These are phyloP conservation scores for Torymus tubicola DNA, from an alignment of 2,888 invertebrate genomes.

Conservation along the genomic window DNA sequence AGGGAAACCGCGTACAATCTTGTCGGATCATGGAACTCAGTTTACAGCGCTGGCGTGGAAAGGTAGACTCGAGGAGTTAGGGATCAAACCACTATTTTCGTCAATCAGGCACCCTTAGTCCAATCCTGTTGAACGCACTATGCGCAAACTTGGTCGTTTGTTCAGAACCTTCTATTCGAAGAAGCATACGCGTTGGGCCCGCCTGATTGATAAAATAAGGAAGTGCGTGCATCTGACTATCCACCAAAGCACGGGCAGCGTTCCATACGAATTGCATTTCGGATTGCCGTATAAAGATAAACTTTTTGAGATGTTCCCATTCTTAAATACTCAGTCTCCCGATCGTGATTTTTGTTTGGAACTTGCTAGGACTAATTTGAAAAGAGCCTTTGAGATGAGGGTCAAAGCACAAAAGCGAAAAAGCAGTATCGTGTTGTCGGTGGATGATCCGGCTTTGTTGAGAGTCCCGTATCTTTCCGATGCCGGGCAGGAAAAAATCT, in stretches of 20 bases:
- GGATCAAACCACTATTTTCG: constrained; percentile 19
- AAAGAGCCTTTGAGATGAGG: background rate
- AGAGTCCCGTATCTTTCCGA: background rate
- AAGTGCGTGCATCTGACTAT: no score
- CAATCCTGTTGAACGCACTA: constrained; percentile 54
- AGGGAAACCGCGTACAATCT: constrained; percentile 40
- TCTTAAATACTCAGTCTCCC: background rate
- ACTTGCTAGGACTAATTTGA: background rate
- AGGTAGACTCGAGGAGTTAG: background rate
- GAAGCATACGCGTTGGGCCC: constrained; percentile 54
- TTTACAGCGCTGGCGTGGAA: constrained; percentile 49
- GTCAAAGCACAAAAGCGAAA: background rate
- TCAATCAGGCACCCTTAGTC: constrained; percentile 57
- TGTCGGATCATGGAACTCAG: constrained; percentile 56
- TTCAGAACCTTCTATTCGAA: constrained; percentile 51
- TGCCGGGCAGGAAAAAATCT: background rate
- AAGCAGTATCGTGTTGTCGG: background rate
- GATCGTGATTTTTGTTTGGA: background rate
- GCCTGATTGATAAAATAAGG: no score
- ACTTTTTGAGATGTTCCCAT: background rate
- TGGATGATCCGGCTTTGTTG: background rate
- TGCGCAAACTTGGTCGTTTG: constrained; percentile 54
- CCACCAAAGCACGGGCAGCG: no score
- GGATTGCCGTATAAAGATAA: background rate
- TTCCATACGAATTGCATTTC: background rate